Evolutionary conservation across 2,888 invertebrate species (phyloP).

Genomic region (Molorchus minor): DNA sequence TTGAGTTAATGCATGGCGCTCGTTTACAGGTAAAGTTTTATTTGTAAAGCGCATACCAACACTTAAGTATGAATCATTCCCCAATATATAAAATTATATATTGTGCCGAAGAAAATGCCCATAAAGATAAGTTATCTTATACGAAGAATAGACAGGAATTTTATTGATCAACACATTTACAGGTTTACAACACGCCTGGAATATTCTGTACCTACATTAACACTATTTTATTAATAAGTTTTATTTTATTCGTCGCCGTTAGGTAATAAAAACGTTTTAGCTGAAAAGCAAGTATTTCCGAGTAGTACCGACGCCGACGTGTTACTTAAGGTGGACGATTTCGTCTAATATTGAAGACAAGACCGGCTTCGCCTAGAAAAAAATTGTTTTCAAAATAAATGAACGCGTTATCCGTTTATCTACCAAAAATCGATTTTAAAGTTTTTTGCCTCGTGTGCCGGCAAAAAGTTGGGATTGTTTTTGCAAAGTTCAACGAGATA

Average conservation of each 20-base stretch:
- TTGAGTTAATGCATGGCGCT: not conserved
- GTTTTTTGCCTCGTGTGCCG: too few relatives aligned
- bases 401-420: too few relatives aligned
- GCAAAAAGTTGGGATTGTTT: too few relatives aligned
- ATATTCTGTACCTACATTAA: not conserved
- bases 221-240: not conserved
- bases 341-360: too few relatives aligned
- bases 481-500: too few relatives aligned
- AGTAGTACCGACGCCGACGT: too few relatives aligned
- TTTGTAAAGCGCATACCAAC: constrained; percentile 4
- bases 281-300: too few relatives aligned
- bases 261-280: not conserved
- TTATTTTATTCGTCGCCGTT: not conserved
- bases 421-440: too few relatives aligned
- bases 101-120: constrained; percentile 1
- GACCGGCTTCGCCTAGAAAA: too few relatives aligned
- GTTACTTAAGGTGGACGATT: too few relatives aligned
- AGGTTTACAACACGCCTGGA: not conserved
- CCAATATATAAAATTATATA: constrained; percentile 10
- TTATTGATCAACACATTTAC: constrained; percentile 4
- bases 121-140: constrained; percentile 20
- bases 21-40: constrained; percentile 1
- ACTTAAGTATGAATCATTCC: constrained; percentile 3
- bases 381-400: too few relatives aligned
- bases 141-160: constrained; percentile 7